Conservation (phyloP, 1,140 invertebrate genomes). For the Drosophila eugracilis region DNA sequence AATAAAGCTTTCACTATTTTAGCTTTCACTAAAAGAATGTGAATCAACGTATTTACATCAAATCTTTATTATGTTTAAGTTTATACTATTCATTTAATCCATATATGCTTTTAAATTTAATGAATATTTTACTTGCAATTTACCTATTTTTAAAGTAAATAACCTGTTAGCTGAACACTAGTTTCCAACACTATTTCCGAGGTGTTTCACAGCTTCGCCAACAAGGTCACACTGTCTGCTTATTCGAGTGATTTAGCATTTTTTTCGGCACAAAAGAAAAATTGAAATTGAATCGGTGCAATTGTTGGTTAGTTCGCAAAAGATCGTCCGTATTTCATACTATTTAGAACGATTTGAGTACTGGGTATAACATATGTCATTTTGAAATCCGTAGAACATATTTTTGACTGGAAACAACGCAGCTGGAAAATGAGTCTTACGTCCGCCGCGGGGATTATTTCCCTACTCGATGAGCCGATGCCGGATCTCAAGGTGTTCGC, state of each 20-base stretch:
- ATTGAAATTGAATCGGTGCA: slow-evolving; percentile 61
- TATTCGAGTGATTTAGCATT: slow-evolving; percentile 77
- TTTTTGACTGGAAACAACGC: slow-evolving; percentile 49
- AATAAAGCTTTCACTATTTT: no score
- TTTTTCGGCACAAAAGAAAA: slow-evolving; percentile 76
- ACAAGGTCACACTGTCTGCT: slow-evolving; percentile 25
- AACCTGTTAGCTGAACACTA: no score
- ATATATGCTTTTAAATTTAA: neutral
- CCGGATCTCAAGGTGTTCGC: slow-evolving; percentile 97
- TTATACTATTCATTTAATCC: no score
- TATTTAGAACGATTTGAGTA: slow-evolving; percentile 2
- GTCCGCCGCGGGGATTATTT: slow-evolving; percentile 94
- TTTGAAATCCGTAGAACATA: slow-evolving; percentile 54
- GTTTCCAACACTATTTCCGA: slow-evolving; percentile 35
- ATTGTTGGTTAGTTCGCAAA: slow-evolving; percentile 67
- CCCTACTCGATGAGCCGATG: slow-evolving; percentile 96
- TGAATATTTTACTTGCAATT: no score
- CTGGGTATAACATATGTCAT: slow-evolving; percentile 52
- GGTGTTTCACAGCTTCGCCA: neutral
- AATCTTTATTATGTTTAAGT: no score
- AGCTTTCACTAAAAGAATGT: no score
- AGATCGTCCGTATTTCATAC: slow-evolving; percentile 1
- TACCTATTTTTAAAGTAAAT: no score
- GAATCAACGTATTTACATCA: no score
- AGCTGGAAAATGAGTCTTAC: slow-evolving; percentile 85